Evolutionary conservation across 2,113 vertebrate species (phyloP).

Genomic region (Chrysemys picta): DNA sequence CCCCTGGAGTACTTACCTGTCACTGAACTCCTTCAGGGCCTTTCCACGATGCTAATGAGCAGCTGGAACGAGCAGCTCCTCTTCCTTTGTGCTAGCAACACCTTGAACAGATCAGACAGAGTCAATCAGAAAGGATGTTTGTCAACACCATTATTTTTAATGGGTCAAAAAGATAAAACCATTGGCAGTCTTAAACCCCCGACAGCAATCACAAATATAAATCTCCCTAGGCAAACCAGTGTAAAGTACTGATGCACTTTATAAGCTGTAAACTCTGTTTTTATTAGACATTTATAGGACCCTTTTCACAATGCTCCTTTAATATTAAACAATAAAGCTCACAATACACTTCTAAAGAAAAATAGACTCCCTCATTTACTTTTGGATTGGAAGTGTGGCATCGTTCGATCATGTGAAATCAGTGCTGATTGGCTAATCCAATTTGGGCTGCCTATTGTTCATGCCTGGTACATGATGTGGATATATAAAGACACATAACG

Average conservation of each 20-base stretch:
- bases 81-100: background rate
- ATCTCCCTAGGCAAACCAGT: slow-evolving; percentile 69
- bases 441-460: slow-evolving; percentile 24
- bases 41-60: background rate
- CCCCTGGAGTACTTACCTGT: background rate
- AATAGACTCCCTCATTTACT: slow-evolving; percentile 71
- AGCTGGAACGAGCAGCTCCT: background rate
- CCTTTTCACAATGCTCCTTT: slow-evolving; percentile 78
- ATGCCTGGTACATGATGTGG: background rate
- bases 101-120: background rate
- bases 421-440: slow-evolving; percentile 41
- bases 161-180: background rate
- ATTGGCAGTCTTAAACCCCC: slow-evolving; percentile 19
- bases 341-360: slow-evolving; percentile 70
- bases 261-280: slow-evolving; percentile 80
- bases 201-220: slow-evolving; percentile 63
- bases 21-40: background rate
- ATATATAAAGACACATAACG: background rate
- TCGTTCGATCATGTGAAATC: slow-evolving; percentile 23
- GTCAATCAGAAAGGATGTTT: slow-evolving; percentile 8
- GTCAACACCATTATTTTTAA: slow-evolving; percentile 38
- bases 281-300: slow-evolving; percentile 83
- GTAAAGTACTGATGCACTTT: slow-evolving; percentile 75
- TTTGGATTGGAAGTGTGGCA: slow-evolving; percentile 54
- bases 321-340: slow-evolving; percentile 83